These are phyloP conservation scores for Balanococcus diminutus DNA, from an alignment of 2,888 invertebrate genomes.

Conservation along the genomic window DNA sequence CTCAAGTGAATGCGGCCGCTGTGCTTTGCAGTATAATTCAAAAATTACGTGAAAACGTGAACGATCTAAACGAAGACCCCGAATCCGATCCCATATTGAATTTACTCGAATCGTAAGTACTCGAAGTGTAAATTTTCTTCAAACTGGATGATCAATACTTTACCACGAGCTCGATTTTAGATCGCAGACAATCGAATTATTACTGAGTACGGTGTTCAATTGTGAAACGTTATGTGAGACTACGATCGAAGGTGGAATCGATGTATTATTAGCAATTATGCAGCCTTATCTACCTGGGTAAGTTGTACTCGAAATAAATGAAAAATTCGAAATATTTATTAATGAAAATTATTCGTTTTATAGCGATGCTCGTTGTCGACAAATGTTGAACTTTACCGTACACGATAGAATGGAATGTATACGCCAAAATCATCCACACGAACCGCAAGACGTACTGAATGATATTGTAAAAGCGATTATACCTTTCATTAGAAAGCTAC, in stretches of 20 bases:
- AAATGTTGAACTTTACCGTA: constrained; percentile 41
- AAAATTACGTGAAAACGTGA: constrained; percentile 65
- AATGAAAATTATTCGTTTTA: neutral
- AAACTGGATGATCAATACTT: too few species aligned
- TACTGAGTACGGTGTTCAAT: constrained; percentile 77
- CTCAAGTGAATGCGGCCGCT: constrained; percentile 86
- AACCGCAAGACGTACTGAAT: neutral
- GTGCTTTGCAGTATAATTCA: constrained; percentile 85
- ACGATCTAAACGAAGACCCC: constrained; percentile 61
- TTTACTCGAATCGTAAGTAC: constrained; percentile 75
- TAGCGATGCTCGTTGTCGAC: constrained; percentile 46
- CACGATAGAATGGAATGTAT: constrained; percentile 39
- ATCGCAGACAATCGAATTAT: constrained; percentile 70
- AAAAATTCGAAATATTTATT: neutral
- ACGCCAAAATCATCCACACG: neutral
- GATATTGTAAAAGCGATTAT: constrained; percentile 42
- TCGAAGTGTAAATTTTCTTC: neutral
- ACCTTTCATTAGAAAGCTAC: constrained; percentile 41
- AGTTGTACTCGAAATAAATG: constrained; percentile 53
- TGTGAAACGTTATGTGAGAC: constrained; percentile 69
- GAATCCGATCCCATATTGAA: constrained; percentile 76
- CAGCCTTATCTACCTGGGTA: constrained; percentile 65
- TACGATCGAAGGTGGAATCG: constrained; percentile 79
- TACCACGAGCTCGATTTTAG: constrained; percentile 62
- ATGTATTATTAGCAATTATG: constrained; percentile 76